A percentile compares a stretch with the other conserved stretches of the same genome.
These are phyloP conservation scores for Crocallis elinguaria DNA, from an alignment of 2,888 invertebrate genomes.

Conservation along the genomic window DNA sequence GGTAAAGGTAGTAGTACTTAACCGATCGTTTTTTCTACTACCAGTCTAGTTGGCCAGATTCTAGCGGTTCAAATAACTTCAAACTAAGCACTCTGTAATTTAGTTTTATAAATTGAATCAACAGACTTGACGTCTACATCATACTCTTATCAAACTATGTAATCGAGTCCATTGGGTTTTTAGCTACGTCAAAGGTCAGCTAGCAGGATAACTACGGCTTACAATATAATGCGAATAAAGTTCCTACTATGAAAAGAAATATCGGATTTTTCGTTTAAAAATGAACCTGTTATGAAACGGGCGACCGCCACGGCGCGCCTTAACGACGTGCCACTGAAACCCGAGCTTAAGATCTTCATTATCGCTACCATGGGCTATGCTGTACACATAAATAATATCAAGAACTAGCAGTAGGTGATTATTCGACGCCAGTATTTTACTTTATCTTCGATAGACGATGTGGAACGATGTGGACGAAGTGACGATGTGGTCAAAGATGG, in stretches of 20 bases:
- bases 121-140: neutral
- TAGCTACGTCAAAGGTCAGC: conserved; percentile 60
- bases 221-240: conserved; percentile 43
- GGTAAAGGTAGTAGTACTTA: too few species aligned
- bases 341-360: conserved; percentile 69
- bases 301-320: conserved; percentile 45
- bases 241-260: conserved; percentile 50
- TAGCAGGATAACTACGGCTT: conserved; percentile 57
- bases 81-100: too few species aligned
- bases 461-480: too few species aligned
- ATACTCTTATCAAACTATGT: conserved; percentile 27
- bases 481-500: too few species aligned
- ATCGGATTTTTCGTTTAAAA: conserved; percentile 28
- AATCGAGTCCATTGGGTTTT: conserved; percentile 49
- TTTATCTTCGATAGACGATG: too few species aligned
- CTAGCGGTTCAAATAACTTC: too few species aligned
- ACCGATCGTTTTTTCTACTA: too few species aligned
- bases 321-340: conserved; percentile 64
- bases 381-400: neutral
- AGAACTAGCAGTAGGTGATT: neutral
- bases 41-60: too few species aligned
- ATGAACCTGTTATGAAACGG: conserved; percentile 27
- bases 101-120: neutral
- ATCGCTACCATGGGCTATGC: conserved; percentile 41
- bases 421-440: neutral